These are phyloP conservation scores for Arrhopalites spinosus DNA, from an alignment of 2,888 invertebrate species.

Conservation along the genomic window DNA sequence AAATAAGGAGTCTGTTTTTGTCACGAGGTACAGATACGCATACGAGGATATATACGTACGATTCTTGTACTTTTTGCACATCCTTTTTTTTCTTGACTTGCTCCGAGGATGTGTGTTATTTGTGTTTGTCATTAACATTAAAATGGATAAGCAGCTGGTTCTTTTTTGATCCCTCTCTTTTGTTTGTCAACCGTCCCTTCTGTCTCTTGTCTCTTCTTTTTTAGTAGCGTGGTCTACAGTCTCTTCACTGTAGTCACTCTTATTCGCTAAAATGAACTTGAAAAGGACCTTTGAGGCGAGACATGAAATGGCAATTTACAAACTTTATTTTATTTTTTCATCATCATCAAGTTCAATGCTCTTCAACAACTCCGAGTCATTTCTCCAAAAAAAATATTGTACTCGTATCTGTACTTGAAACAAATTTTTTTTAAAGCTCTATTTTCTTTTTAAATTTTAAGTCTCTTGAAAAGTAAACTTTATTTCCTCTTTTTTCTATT, in stretches of 20 bases:
- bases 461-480: too few relatives aligned
- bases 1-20: too few relatives aligned
- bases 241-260: not conserved
- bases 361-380: too few relatives aligned
- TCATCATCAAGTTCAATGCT: conserved; percentile 24
- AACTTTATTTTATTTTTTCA: not conserved
- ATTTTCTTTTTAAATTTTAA: too few relatives aligned
- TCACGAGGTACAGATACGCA: too few relatives aligned
- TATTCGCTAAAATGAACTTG: conserved; percentile 19
- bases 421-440: too few relatives aligned
- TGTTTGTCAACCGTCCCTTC: not conserved
- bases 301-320: conserved; percentile 36
- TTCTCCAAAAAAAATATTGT: too few relatives aligned
- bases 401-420: too few relatives aligned
- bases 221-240: not conserved
- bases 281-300: conserved; percentile 34
- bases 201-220: not conserved
- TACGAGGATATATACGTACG: too few relatives aligned
- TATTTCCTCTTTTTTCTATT: too few relatives aligned
- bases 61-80: too few relatives aligned
- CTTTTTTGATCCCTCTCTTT: not conserved
- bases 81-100: too few relatives aligned
- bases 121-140: conserved; percentile 3
- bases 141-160: conserved; percentile 10
- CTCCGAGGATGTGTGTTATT: not conserved